Conservation (phyloP, 2,113 vertebrate species). For the Arothron firmamentum region DNA sequence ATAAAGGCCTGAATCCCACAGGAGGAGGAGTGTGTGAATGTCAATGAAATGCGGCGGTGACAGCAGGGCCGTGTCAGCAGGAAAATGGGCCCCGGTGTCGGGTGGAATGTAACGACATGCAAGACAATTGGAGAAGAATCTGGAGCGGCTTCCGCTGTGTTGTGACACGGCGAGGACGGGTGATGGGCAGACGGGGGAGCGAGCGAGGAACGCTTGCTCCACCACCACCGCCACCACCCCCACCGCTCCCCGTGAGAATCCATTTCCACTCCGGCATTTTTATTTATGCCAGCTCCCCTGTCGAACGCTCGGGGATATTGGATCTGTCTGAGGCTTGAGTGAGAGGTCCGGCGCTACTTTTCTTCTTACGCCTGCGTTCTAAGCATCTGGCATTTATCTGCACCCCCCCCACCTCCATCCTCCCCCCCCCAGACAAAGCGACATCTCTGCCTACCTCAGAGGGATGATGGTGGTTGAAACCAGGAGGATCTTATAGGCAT, state of each 20-base stretch:
- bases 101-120: slow-evolving; percentile 58
- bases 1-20: slow-evolving; percentile 20
- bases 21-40: slow-evolving; percentile 65
- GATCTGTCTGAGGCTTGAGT: slow-evolving; percentile 54
- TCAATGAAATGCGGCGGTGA: slow-evolving; percentile 57
- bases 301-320: slow-evolving; percentile 58
- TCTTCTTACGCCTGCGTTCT: slow-evolving; percentile 45
- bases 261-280: slow-evolving; percentile 39
- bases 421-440: slow-evolving; percentile 34
- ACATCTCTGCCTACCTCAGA: slow-evolving; percentile 3
- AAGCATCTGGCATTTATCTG: slow-evolving; percentile 48
- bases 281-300: slow-evolving; percentile 51
- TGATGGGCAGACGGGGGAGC: slow-evolving; percentile 38
- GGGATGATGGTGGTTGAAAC: slow-evolving; percentile 36
- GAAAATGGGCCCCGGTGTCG: slow-evolving; percentile 53
- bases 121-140: slow-evolving; percentile 60
- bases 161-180: slow-evolving; percentile 43
- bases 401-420: neutral
- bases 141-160: slow-evolving; percentile 54
- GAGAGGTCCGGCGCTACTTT: slow-evolving; percentile 42
- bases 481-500: neutral
- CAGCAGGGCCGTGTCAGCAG: slow-evolving; percentile 56
- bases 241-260: slow-evolving; percentile 28
- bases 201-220: neutral
- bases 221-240: slow-evolving; percentile 25